Evolutionary conservation across 1,140 invertebrate genomes (phyloP).

Genomic region (Diabrotica undecimpunctata): DNA sequence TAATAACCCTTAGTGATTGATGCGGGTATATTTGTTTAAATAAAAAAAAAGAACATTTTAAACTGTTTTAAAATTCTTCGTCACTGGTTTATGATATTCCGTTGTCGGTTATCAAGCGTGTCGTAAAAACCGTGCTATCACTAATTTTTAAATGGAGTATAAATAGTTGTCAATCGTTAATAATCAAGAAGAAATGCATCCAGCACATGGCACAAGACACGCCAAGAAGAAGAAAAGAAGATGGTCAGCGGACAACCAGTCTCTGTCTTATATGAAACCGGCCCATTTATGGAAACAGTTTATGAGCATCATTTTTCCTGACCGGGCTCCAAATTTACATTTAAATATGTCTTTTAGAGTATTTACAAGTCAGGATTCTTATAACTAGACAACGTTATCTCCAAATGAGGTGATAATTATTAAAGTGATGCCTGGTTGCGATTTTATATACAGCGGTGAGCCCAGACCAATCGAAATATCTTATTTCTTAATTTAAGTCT

Average conservation of each 20-base stretch:
- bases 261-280: conserved; percentile 33
- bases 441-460: conserved; percentile 13
- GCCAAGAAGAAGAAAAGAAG: neutral
- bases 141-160: too few relatives aligned
- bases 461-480: conserved; percentile 4
- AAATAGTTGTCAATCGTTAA: too few relatives aligned
- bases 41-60: too few relatives aligned
- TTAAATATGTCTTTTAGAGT: conserved; percentile 31
- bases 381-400: conserved; percentile 27
- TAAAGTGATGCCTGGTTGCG: conserved; percentile 22
- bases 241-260: conserved; percentile 3
- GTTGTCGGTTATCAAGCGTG: too few relatives aligned
- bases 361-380: conserved; percentile 27
- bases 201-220: neutral
- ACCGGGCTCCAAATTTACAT: conserved; percentile 28
- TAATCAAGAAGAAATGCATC: too few relatives aligned
- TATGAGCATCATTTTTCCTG: conserved; percentile 36
- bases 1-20: too few relatives aligned
- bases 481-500: conserved; percentile 6
- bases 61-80: too few relatives aligned
- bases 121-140: too few relatives aligned
- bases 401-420: conserved; percentile 31
- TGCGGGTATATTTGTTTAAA: too few relatives aligned
- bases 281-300: conserved; percentile 36
- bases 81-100: too few relatives aligned